A percentile compares a stretch with the other conserved stretches of the same genome.
phyloP scores from a whole-genome alignment of 2,797 vertebrate species.

The Pogonophryne albipinna region DNA sequence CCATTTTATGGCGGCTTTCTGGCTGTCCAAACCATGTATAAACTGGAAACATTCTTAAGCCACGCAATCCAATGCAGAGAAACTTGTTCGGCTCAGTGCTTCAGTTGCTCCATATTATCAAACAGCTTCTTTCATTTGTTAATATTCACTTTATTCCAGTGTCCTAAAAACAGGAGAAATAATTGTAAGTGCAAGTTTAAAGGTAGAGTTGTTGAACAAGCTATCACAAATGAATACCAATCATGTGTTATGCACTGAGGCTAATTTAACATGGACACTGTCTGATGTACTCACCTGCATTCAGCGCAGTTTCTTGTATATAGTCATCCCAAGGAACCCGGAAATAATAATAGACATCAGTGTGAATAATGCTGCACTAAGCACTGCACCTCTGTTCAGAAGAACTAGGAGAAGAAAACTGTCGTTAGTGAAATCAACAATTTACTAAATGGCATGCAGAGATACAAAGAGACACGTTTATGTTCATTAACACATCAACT shows the following conservation, averaged over 20 bases:
- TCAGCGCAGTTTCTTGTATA: conserved; percentile 63
- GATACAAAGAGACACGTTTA: not conserved
- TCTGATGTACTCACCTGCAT: conserved; percentile 41
- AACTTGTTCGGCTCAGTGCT: conserved; percentile 1
- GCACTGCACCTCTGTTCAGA: conserved; percentile 60
- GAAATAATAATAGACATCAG: conserved; percentile 58
- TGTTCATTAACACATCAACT: not conserved
- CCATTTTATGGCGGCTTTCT: not conserved
- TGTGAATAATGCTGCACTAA: conserved; percentile 60
- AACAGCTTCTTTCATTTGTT: conserved; percentile 12
- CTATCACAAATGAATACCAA: not conserved
- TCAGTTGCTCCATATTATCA: conserved; percentile 11
- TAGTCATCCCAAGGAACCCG: conserved; percentile 47
- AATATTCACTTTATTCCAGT: conserved; percentile 15
- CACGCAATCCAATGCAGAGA: conserved; percentile 11
- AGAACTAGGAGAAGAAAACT: conserved; percentile 36
- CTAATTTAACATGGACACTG: not conserved
- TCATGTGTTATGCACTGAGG: not conserved
- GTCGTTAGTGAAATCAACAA: conserved; percentile 36
- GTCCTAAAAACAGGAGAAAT: conserved; percentile 29
- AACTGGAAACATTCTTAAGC: not conserved
- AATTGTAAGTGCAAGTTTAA: not conserved
- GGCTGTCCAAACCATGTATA: conserved; percentile 22
- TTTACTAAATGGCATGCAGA: not conserved
- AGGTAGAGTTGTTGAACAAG: not conserved